Evolutionary conservation across 2,797 vertebrate genomes (phyloP).

Genomic region (Galaxias olidus): DNA sequence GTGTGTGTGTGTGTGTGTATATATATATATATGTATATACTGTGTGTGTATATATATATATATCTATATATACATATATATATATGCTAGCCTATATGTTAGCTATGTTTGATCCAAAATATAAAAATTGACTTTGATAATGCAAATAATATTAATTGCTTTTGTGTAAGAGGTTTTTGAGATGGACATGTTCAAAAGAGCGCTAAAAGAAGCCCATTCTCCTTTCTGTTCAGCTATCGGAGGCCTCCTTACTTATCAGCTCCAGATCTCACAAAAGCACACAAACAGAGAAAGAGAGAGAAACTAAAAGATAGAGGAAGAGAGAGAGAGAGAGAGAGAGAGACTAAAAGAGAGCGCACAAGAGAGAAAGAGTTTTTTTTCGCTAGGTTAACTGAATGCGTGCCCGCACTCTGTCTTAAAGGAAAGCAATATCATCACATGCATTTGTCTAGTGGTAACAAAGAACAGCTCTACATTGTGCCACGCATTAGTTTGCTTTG

Average conservation of each 20-base stretch:
- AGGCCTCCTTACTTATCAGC: conserved; percentile 67
- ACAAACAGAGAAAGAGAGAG: conserved; percentile 33
- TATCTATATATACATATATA: too few relatives aligned
- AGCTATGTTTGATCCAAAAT: too few relatives aligned
- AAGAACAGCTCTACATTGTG: conserved; percentile 26
- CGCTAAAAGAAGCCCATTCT: conserved; percentile 50
- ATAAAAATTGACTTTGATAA: too few relatives aligned
- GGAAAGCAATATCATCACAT: conserved; percentile 63
- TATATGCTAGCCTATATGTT: too few relatives aligned
- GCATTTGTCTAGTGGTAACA: conserved; percentile 31
- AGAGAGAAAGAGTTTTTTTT: conserved; percentile 63
- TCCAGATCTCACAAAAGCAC: conserved; percentile 70
- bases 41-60: too few relatives aligned
- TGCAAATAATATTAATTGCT: too few relatives aligned
- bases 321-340: conserved; percentile 29
- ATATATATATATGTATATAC: not conserved
- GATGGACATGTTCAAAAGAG: conserved; percentile 71
- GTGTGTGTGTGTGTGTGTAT: conserved; percentile 14
- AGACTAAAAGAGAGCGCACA: conserved; percentile 49
- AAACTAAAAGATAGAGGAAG: conserved; percentile 50
- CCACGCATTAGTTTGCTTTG: too few relatives aligned
- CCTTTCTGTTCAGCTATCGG: conserved; percentile 71
- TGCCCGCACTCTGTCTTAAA: conserved; percentile 64
- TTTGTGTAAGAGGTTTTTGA: conserved; percentile 31
- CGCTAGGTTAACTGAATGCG: conserved; percentile 68